Conservation (phyloP, 2,888 invertebrate species). For the Drosophila fungiperda region DNA sequence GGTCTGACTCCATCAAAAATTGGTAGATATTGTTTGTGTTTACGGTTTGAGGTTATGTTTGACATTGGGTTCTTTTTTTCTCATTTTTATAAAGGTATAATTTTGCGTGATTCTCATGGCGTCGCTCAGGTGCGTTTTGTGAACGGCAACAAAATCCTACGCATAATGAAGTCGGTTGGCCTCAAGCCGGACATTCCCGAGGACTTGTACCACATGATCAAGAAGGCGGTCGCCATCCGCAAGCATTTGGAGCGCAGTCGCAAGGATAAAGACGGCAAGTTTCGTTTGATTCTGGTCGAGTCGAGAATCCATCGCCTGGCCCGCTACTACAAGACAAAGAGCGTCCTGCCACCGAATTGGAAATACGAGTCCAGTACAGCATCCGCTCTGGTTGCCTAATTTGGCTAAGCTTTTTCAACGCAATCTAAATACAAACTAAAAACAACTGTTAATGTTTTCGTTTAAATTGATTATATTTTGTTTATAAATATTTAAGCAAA, state of each 20-base stretch:
- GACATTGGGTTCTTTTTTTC: not conserved
- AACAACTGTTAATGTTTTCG: not conserved
- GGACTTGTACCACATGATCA: slow-evolving; percentile 99
- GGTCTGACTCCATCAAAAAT: slow-evolving; percentile 99
- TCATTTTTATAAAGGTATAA: slow-evolving; percentile 90
- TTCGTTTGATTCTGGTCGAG: slow-evolving; percentile 99
- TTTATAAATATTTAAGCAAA: not conserved
- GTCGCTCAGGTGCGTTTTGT: slow-evolving; percentile 99
- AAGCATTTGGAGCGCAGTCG: slow-evolving; percentile 99
- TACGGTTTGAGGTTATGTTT: slow-evolving; percentile 53
- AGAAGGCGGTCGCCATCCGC: slow-evolving; percentile 99
- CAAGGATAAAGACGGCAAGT: slow-evolving; percentile 99
- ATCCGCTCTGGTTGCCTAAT: slow-evolving; percentile 93
- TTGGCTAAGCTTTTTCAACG: slow-evolving; percentile 17
- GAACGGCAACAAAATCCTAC: slow-evolving; percentile 99
- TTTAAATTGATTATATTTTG: not conserved
- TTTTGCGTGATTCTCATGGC: slow-evolving; percentile 99
- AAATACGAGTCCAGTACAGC: slow-evolving; percentile 99
- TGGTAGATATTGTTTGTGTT: slow-evolving; percentile 87
- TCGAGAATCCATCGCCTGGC: slow-evolving; percentile 99
- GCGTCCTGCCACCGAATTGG: slow-evolving; percentile 98
- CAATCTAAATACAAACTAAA: slow-evolving; percentile 34
- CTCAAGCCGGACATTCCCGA: slow-evolving; percentile 99
- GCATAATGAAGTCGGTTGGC: slow-evolving; percentile 99
- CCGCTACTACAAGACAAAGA: slow-evolving; percentile 99